A percentile compares a stretch with the other conserved stretches of the same genome.
Conservation (phyloP, 1,140 invertebrate species). For the Caenorhabditis inopinata region DNA sequence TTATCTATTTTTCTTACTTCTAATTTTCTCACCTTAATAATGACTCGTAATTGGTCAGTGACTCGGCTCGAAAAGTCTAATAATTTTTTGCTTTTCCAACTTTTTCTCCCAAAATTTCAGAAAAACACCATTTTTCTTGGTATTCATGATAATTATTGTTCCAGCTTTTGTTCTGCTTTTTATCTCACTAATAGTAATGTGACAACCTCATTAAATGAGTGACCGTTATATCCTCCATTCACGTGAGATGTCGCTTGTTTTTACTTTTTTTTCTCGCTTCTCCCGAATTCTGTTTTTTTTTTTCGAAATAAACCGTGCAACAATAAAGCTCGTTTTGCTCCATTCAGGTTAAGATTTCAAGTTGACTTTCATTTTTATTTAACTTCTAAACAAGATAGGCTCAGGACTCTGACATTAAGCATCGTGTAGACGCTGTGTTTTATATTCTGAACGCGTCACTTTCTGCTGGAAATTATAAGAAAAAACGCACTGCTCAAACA, state of each 20-base stretch:
- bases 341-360: not conserved
- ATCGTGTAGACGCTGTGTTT: too few species aligned
- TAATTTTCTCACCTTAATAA: not conserved
- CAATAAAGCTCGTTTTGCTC: not conserved
- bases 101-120: too few species aligned
- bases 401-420: too few species aligned
- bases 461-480: too few species aligned
- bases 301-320: constrained; percentile 14
- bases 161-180: not conserved
- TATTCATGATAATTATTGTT: constrained; percentile 9
- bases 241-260: too few species aligned
- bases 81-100: not conserved
- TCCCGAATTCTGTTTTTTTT: not conserved
- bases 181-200: not conserved
- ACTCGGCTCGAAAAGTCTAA: not conserved
- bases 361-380: not conserved
- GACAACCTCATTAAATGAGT: constrained; percentile 1
- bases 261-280: not conserved
- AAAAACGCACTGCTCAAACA: too few species aligned
- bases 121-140: too few species aligned
- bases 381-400: not conserved
- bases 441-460: too few species aligned
- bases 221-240: too few species aligned
- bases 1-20: not conserved
- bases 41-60: not conserved